phyloP scores from a whole-genome alignment of 2,113 vertebrate genomes.

The Marcusenius ussheri region DNA sequence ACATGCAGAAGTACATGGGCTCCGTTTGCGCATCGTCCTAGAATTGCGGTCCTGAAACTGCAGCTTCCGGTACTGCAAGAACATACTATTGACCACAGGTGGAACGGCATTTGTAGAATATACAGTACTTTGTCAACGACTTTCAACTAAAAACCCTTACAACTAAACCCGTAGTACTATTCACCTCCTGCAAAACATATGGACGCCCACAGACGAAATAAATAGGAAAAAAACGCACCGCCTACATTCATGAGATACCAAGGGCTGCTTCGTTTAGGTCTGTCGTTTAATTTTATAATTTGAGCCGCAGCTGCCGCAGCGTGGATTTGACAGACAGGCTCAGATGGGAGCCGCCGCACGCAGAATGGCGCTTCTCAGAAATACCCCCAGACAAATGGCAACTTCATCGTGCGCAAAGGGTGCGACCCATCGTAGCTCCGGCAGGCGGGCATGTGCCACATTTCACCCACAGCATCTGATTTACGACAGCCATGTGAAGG shows the following conservation, averaged over 20 bases:
- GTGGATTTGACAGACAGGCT: constrained; percentile 2
- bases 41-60: background rate
- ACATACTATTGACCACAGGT: background rate
- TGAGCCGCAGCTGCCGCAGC: background rate
- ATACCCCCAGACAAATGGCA: background rate
- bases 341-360: background rate
- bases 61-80: background rate
- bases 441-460: background rate
- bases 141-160: background rate
- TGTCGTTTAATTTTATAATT: background rate
- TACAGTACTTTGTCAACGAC: background rate
- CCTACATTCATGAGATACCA: background rate
- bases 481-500: background rate
- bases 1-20: background rate
- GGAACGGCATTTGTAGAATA: background rate
- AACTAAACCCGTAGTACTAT: background rate
- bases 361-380: background rate
- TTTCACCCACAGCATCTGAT: background rate
- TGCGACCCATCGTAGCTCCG: background rate
- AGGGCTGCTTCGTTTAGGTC: background rate
- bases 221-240: background rate
- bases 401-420: background rate
- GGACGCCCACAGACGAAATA: background rate
- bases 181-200: background rate
- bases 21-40: background rate